Base-by-base conservation (phyloP, 53 echinoderm and acorn worm species). In the Apostichopus leukothele region DNA sequence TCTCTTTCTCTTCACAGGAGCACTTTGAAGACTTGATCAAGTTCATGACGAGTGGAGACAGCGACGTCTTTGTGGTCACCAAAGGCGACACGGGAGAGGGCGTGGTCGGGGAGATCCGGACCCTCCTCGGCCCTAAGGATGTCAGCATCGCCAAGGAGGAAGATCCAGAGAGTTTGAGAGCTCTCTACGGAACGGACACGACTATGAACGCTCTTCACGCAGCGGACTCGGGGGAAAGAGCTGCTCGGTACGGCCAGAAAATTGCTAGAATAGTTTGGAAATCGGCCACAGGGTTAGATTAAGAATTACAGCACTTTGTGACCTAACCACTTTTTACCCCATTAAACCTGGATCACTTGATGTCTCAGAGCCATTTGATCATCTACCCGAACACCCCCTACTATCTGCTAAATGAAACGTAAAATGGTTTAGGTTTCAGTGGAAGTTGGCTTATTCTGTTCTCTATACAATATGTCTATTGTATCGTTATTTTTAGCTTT, bases 121-220 rank as follows among this genome's bases (percentile, higher is more conserved):
- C 80, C 73, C 91, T 96, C 5, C 90, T 99, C 75, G 99, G 99
- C 18, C 99, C 99, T 1, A 95, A 94, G 80, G 99, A 99, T 83
- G 90, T 96, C 13, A 90, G 89, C 19, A 73, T 96, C 26, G 99
- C 99, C 9, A 99, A 95, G 84, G 96, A 96, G 67, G 96, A 99
- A 83, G 94, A 94, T 4, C 99, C 99, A 88, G 96, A 94, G 10
- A 99, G 99, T 90, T 93, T 94, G 90, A 89, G 99, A 71, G 99
- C 99, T 12, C 54, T 94, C 55, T 99, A 88, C 91, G 99, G 99
- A 52, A 99, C 99, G 51, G 99, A 99, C 90, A 96, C 87, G 83
- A 96, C 91, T 20, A 99, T 95, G 94, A 99, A 99, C 89, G 99
- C 99, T 4, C 74, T 99, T n/a, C 99, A 99, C 76, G 99, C 94